Evolutionary conservation across 1,140 invertebrate genomes (phyloP).

Genomic region (Vanessa tameamea): DNA sequence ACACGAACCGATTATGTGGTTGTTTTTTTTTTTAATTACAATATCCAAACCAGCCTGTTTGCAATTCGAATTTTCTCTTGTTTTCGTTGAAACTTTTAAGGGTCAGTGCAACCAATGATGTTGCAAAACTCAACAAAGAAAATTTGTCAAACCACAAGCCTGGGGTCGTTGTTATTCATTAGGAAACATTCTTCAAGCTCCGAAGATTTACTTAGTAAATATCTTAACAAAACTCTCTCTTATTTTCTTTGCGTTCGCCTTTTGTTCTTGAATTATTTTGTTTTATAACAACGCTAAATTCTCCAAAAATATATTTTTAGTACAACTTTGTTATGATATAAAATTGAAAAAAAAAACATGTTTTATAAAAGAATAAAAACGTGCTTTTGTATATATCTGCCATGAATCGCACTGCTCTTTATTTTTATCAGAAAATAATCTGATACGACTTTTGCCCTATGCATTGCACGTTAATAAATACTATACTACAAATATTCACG

Average conservation of each 20-base stretch:
- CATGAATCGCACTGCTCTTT: too few species aligned
- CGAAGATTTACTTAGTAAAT: conserved; percentile 1
- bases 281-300: not conserved
- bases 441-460: too few species aligned
- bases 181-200: not conserved
- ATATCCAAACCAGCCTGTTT: not conserved
- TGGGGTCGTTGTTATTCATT: not conserved
- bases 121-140: not conserved
- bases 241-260: not conserved
- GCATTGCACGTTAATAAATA: too few species aligned
- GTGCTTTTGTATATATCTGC: too few species aligned
- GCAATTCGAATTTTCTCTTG: not conserved
- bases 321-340: too few species aligned
- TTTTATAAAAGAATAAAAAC: too few species aligned
- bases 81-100: not conserved
- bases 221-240: not conserved
- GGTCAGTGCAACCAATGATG: not conserved
- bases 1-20: too few species aligned
- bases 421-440: too few species aligned
- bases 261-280: not conserved
- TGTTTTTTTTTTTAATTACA: not conserved
- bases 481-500: too few species aligned
- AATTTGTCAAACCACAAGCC: not conserved
- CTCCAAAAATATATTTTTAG: not conserved
- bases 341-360: too few species aligned